A percentile compares a stretch with the other conserved stretches of the same genome.
phyloP scores from a whole-genome alignment of 2,113 vertebrate genomes.

The Festucalex cinctus region DNA sequence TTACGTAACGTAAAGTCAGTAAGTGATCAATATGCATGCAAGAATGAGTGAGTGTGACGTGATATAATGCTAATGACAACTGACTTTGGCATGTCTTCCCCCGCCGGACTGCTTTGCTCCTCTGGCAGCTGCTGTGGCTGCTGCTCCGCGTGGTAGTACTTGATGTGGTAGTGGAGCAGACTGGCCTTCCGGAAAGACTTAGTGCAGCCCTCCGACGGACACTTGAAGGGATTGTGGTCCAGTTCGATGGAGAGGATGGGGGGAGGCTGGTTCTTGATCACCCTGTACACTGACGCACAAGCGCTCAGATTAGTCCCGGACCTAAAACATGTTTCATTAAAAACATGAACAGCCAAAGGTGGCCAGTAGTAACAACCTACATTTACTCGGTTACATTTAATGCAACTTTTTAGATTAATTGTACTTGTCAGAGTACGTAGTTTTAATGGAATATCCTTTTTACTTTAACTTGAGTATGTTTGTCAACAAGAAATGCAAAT shows the following conservation, averaged over 20 bases:
- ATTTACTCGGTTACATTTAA: background rate
- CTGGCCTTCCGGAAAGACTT: constrained; percentile 96
- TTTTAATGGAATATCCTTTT: background rate
- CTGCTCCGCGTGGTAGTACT: constrained; percentile 92
- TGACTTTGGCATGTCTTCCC: constrained; percentile 63
- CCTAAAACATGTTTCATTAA: background rate
- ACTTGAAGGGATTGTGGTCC: constrained; percentile 93
- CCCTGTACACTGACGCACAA: constrained; percentile 78
- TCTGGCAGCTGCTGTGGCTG: constrained; percentile 62
- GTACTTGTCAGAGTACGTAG: background rate
- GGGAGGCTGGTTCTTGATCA: constrained; percentile 84
- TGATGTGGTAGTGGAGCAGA: constrained; percentile 94
- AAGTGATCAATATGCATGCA: too few relatives aligned
- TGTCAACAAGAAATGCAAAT: background rate
- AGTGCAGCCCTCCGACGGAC: constrained; percentile 83
- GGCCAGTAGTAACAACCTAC: background rate
- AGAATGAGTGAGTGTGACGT: too few relatives aligned
- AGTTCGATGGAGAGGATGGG: constrained; percentile 82
- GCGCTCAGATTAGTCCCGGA: background rate
- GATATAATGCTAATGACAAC: background rate
- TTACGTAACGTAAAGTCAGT: background rate
- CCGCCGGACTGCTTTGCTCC: constrained; percentile 56
- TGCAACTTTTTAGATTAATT: background rate
- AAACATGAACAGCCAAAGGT: background rate
- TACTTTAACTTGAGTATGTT: background rate